phyloP scores from a whole-genome alignment of 2,888 invertebrate genomes.

The Perizoma affinitatum region DNA sequence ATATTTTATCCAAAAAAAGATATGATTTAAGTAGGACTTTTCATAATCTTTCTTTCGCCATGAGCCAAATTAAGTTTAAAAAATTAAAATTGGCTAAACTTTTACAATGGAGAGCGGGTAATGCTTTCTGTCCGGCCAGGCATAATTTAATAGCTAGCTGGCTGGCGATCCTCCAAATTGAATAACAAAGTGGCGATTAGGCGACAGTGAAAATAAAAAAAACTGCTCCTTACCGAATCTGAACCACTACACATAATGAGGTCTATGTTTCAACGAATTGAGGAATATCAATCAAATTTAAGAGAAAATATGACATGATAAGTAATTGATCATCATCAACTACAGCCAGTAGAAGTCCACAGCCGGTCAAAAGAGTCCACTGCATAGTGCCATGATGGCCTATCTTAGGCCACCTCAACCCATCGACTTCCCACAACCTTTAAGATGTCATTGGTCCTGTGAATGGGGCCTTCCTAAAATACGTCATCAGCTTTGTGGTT shows the following conservation, averaged over 20 bases:
- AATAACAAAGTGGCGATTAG: slow-evolving; percentile 73
- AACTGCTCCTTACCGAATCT: slow-evolving; percentile 4
- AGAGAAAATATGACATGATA: background rate
- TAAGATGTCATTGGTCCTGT: too few relatives aligned
- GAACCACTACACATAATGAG: slow-evolving; percentile 6
- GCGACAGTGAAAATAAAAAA: slow-evolving; percentile 52
- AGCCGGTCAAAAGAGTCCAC: too few relatives aligned
- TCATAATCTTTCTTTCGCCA: slow-evolving; percentile 25
- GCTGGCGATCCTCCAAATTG: slow-evolving; percentile 68
- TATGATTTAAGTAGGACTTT: background rate
- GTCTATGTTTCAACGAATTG: slow-evolving; percentile 1
- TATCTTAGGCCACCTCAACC: too few relatives aligned
- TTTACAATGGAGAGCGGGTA: slow-evolving; percentile 41
- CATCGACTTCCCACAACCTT: too few relatives aligned
- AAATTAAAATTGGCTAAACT: slow-evolving; percentile 33
- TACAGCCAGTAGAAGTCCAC: too few relatives aligned
- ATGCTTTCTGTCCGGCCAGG: slow-evolving; percentile 42
- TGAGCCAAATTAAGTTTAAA: slow-evolving; percentile 30
- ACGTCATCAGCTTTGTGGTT: too few relatives aligned
- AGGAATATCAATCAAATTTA: background rate
- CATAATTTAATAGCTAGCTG: slow-evolving; percentile 60
- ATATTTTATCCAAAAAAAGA: background rate
- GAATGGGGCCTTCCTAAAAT: too few relatives aligned
- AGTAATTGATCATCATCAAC: too few relatives aligned
- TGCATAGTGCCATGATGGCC: too few relatives aligned